Evolutionary conservation across 2,888 invertebrate species (phyloP).

Genomic region (Eilema griseolum): DNA sequence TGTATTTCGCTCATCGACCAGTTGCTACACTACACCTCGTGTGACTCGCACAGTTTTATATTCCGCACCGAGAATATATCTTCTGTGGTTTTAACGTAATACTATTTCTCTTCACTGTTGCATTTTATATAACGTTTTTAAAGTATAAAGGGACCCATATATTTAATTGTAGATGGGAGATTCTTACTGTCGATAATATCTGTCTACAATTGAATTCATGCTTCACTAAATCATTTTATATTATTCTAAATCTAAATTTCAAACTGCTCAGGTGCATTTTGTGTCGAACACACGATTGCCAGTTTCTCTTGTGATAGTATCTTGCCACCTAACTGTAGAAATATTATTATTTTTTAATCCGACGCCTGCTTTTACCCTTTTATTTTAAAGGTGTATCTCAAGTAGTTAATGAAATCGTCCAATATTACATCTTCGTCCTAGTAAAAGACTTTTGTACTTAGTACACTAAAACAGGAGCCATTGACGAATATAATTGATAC

Average conservation of each 20-base stretch:
- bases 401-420: slow-evolving; percentile 80
- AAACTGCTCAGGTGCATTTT: slow-evolving; percentile 65
- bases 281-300: slow-evolving; percentile 68
- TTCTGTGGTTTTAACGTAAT: slow-evolving; percentile 57
- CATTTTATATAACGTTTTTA: slow-evolving; percentile 50
- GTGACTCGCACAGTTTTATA: slow-evolving; percentile 63
- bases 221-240: slow-evolving; percentile 34
- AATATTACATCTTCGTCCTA: slow-evolving; percentile 85
- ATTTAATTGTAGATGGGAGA: slow-evolving; percentile 10
- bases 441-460: slow-evolving; percentile 84
- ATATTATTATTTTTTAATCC: slow-evolving; percentile 62
- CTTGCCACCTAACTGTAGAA: slow-evolving; percentile 75
- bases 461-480: slow-evolving; percentile 69
- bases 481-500: slow-evolving; percentile 64
- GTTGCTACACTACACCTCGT: slow-evolving; percentile 48
- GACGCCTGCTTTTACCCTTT: slow-evolving; percentile 67
- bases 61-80: slow-evolving; percentile 60
- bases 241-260: slow-evolving; percentile 46
- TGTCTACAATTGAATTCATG: slow-evolving; percentile 17
- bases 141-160: slow-evolving; percentile 31
- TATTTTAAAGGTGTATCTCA: slow-evolving; percentile 58
- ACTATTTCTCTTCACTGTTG: slow-evolving; percentile 49
- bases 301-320: slow-evolving; percentile 79
- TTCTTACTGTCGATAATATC: not conserved
- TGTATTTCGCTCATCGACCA: slow-evolving; percentile 66